Evolutionary conservation across 2,888 invertebrate genomes (phyloP), one percentile per base, ranked within the genome.

Genomic region (Euphydryas editha): DNA sequence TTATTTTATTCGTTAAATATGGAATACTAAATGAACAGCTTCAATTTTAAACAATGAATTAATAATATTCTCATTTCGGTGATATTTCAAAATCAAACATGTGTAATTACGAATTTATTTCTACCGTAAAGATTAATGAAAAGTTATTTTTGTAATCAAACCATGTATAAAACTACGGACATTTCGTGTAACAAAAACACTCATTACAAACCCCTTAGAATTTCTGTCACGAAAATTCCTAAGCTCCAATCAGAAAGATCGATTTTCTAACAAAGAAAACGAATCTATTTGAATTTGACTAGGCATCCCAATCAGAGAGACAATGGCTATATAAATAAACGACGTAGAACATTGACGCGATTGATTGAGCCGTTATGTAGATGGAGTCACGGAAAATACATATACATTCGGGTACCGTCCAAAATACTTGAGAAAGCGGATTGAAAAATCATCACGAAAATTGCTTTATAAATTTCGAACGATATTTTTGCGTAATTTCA

Each of bases 321-420:
- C 68, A 71, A 68, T 64, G 63, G 59, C 30, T 62, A 44, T 58
- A 65, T 57, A 62, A 62, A 62, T 67, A 67, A 59, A 67, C 62
- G 54, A 49, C 37, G 47, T 47, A 21, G 51, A 44, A 55, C 62
- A 42, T 42, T 57, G 55, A 36, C 46, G 55, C 62, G 62, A 62
- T 62, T 67, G 62, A 62, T 63, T 66, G 58, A 60, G 62, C 47
- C 64, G 63, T 60, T 58, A 21, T 55, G 59, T 57, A 60, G 69
- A 62, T 59, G 49, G 64, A 62, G 59, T 62, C 58, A 49, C 55
- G 47, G 49, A 46, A 54, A 55, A 54, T 62, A 60, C 51, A 55
- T 67, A 54, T 36, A 54, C 54, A 54, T 54, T 54, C n/a, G 54
- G 51, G 24, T 47, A 20, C 6, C 39, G 56, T 10, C 7, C 61